Base-by-base conservation (phyloP, 2,113 vertebrate genomes). In the Mesembrinibis cayennensis region DNA sequence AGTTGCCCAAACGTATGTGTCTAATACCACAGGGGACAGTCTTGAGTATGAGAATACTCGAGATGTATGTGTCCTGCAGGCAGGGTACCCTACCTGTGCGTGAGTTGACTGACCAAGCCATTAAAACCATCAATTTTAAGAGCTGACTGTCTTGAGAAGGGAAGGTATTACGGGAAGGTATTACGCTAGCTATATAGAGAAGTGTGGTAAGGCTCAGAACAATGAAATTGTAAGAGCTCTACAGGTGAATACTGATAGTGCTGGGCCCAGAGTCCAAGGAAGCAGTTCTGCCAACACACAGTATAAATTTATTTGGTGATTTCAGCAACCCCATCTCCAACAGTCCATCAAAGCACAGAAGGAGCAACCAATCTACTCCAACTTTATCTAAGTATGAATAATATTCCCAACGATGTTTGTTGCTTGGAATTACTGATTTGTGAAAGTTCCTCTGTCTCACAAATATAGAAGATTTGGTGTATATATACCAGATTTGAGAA, bases 201-300 rank as follows among this genome's bases (percentile, higher is more conserved):
- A 67, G n/a, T 8, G 11, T 5, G 19, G 12, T 4, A 13, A 65
- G 20, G 27, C 26, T 81, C 45, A 73, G 40, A 77, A 38, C 16
- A 70, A 18, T 0, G 1, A 16, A 72, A 23, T 0, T 23, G 5
- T 50, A 4, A 58, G 56, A 50, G 21, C 20, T 69, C n/a, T 49
- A 1, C 4, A 7, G 38, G 30, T 88, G 42, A 34, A 44, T 32
- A 9, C 10, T 44, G 40, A 16, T 7, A 7, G 3, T 22, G 30
- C 13, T 30, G 47, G 36, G 20, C 12, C 40, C 16, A 32, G 49
- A 70, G 49, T 22, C 59, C 38, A 58, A 36, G 38, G 29, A 30
- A 65, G 11, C 16, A 26, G 9, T 63, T 82, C 79, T 88, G 29
- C n/a, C 52, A 45, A 40, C 4, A 38, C 26, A 25, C 44, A 32